Evolutionary conservation across 2,888 invertebrate species (phyloP).

Genomic region (Callyntrura guangdongensis): DNA sequence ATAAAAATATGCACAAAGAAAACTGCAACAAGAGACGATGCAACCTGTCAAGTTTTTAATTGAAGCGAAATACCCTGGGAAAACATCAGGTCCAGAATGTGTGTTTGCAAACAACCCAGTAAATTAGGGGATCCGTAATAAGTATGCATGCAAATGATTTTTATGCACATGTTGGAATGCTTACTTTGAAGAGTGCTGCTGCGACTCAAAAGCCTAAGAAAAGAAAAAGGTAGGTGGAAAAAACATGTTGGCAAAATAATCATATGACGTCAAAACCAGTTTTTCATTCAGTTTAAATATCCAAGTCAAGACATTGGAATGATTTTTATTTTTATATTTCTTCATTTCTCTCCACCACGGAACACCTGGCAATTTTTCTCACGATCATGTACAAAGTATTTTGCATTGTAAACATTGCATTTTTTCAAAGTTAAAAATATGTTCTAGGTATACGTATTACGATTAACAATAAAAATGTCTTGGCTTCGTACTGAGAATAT

Average conservation of each 20-base stretch:
- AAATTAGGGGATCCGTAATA: not conserved
- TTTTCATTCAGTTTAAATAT: slow-evolving; percentile 69
- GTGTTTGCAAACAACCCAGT: not conserved
- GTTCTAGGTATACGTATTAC: not conserved
- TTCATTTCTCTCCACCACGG: slow-evolving; percentile 11
- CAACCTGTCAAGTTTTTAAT: slow-evolving; percentile 34
- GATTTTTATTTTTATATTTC: slow-evolving; percentile 63
- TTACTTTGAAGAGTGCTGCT: slow-evolving; percentile 9
- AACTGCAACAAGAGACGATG: slow-evolving; percentile 4
- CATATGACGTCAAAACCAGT: slow-evolving; percentile 73
- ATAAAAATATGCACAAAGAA: slow-evolving; percentile 4
- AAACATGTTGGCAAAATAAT: slow-evolving; percentile 56
- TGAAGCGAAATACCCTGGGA: slow-evolving; percentile 6
- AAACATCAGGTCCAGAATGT: slow-evolving; percentile 1
- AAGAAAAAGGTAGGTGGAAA: slow-evolving; percentile 29
- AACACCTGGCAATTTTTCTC: slow-evolving; percentile 77
- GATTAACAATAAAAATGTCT: slow-evolving; percentile 3
- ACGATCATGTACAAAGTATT: slow-evolving; percentile 67
- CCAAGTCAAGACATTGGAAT: slow-evolving; percentile 69
- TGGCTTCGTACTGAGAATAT: not conserved
- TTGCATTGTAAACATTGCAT: slow-evolving; percentile 77
- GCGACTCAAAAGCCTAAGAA: slow-evolving; percentile 17
- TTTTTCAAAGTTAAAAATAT: slow-evolving; percentile 43
- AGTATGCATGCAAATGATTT: slow-evolving; percentile 30
- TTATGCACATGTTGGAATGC: not conserved